phyloP scores from a whole-genome alignment of 2,888 invertebrate genomes.

The Ryuthela nishihirai region DNA sequence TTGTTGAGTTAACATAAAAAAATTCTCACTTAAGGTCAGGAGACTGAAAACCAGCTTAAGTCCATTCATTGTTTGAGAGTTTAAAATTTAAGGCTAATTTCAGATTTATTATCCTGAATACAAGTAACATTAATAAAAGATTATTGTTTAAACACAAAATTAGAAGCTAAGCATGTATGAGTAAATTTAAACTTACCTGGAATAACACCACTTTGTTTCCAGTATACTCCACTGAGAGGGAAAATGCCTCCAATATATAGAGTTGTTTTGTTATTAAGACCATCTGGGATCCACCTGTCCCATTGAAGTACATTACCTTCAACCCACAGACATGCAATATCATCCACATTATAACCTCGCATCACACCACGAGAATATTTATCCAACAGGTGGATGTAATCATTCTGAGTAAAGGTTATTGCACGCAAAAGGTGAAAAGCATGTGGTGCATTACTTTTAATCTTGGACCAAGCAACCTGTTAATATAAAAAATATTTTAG shows the following conservation, averaged over 20 bases:
- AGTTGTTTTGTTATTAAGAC: slow-evolving; percentile 49
- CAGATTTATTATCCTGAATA: not conserved
- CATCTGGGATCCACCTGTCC: slow-evolving; percentile 52
- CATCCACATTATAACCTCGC: slow-evolving; percentile 45
- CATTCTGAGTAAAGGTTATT: slow-evolving; percentile 54
- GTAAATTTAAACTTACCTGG: slow-evolving; percentile 51
- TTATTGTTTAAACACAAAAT: no score
- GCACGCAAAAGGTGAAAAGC: slow-evolving; percentile 48
- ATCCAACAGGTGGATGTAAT: slow-evolving; percentile 57
- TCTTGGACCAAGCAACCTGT: slow-evolving; percentile 56
- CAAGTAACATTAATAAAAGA: no score
- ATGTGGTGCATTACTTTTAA: slow-evolving; percentile 56
- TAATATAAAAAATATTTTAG: not conserved
- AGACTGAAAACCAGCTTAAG: no score
- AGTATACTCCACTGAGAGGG: slow-evolving; percentile 61
- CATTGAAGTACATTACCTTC: slow-evolving; percentile 53
- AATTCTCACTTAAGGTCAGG: no score
- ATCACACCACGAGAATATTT: slow-evolving; percentile 1
- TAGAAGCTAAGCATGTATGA: not conserved
- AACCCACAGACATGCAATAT: slow-evolving; percentile 68
- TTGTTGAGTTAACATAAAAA: no score
- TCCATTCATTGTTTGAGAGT: no score
- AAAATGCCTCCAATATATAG: slow-evolving; percentile 67
- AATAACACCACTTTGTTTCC: slow-evolving; percentile 60
- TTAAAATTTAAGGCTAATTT: slow-evolving; percentile 3